Base-by-base conservation (phyloP, 2,888 invertebrate species). In the Myathropa florea region DNA sequence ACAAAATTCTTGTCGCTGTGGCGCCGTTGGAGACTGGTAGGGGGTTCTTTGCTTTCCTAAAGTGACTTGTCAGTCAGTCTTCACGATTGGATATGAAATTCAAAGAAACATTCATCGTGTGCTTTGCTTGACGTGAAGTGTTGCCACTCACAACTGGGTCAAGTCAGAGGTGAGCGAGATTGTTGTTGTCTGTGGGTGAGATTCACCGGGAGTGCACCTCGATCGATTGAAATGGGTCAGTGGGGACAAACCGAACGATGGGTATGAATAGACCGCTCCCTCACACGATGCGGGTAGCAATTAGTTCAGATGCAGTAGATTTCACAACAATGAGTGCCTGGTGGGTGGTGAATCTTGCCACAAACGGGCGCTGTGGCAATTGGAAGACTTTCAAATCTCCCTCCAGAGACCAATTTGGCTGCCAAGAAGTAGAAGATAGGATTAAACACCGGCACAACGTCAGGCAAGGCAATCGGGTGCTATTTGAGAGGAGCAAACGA, bases 21-120 rank as follows among this genome's bases (percentile, higher is more conserved):
- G 39, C 30, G 24, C 46, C 46, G 33, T 2, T 12, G 23, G n/a
- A 30, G 53, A 23, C n/a, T 9, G n/a, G 60, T 30, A 7, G 59
- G 53, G 60, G 12, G 46, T 23, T 24, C 30, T 46, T 30, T 23
- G 28, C 46, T n/a, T n/a, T 26, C 21, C 6, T 10, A 30, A 18
- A 65, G 65, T 53, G 67, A 46, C 28, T 28, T 67, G 76, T 67
- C 76, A 76, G 46, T 60, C 60, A 59, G 30, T 12, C 24, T 6
- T 24, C 24, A 57, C 57, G 12, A 26, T 23, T 55, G 55, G 10
- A 9, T 55, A 21, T 21, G 53, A 18, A 53, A 53, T 57, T 14
- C 24, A 57, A 24, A 12, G 14, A 57, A 57, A 10, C 23, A 12
- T 57, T n/a, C 18, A 14, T 4, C 53, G n/a, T 39, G 28, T 28